Percentiles rank a stretch among this genome's conserved stretches.
These are phyloP conservation scores for Ciconia maguari DNA, from an alignment of 2,113 vertebrate species.

Conservation along the genomic window DNA sequence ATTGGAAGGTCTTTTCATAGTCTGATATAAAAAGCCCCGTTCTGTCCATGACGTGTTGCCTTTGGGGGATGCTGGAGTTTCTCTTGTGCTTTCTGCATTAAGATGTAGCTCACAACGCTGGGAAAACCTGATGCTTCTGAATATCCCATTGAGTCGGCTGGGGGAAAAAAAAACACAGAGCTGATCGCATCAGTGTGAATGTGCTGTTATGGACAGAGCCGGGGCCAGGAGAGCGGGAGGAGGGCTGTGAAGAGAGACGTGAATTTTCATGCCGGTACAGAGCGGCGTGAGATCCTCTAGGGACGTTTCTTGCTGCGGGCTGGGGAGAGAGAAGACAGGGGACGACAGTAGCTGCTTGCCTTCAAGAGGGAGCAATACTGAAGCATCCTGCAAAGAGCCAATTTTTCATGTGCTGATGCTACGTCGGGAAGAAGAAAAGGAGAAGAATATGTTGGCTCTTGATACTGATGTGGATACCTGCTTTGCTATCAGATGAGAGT, in stretches of 20 bases:
- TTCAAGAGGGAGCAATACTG: neutral
- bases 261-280: neutral
- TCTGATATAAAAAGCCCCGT: neutral
- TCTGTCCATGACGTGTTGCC: neutral
- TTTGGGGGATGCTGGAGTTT: neutral
- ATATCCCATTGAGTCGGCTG: neutral
- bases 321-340: neutral
- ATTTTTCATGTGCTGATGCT: neutral
- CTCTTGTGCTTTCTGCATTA: neutral
- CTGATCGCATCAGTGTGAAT: neutral
- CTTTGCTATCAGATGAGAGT: neutral
- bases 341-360: neutral
- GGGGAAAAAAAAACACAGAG: neutral
- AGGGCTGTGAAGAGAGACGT: neutral
- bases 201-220: neutral
- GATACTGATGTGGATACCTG: neutral
- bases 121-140: neutral
- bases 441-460: accelerated
- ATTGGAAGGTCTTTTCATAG: conserved; percentile 37
- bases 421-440: neutral
- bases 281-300: accelerated
- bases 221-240: neutral
- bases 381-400: neutral
- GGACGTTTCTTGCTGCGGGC: neutral
- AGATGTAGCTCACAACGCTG: neutral